Base-by-base conservation (phyloP, 2,888 invertebrate genomes). In the Caradrina clavipalpis region DNA sequence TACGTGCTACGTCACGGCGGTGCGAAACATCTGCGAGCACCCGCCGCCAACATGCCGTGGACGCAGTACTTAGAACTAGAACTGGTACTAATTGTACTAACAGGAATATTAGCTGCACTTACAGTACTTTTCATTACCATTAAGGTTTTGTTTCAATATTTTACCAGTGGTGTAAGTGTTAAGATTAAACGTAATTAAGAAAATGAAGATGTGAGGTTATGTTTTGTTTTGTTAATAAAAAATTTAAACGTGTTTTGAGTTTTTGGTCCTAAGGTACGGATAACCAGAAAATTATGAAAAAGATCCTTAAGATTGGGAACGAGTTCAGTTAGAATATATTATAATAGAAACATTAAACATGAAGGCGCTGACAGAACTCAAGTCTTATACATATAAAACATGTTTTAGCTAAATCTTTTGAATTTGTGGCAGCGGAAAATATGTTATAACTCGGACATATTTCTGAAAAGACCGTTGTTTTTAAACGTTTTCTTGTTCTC, bases 1-100 rank as follows among this genome's bases (percentile, higher is more conserved):
- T 90, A 96, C 80, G 91, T 95, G 3, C 73, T 95, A 31, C 86
- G 94, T 4, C 92, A 95, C 73, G 87, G 90, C 15, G 93, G 95
- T 0, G 92, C 94, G 0, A 81, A 68, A 22, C 94, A 95, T 73
- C 85, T 96, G 3, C 89, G 91, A 13, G 87, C 93, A 22, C 92
- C 93, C 0, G 81, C 86, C 4, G 89, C 89, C 47, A 87, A 89
- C 70, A 85, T 90, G 47, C 59, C 86, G 4, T 87, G 86, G 86
- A 7, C 74, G 0, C 58, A 89, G 31, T 89, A 87, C 35, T 63
- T 87, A 0, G 87, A 90, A 60, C 26, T 91, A 2, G 84, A 91
- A 76, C 73, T 90, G 31, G 66, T 84, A 0, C 0, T 76, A 0
- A 71, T 42, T 11, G 0, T 84, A n/a, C 21, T 78, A 2, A 0